Evolutionary conservation across 2,797 vertebrate species (phyloP).

Genomic region (Sylvia borin): DNA sequence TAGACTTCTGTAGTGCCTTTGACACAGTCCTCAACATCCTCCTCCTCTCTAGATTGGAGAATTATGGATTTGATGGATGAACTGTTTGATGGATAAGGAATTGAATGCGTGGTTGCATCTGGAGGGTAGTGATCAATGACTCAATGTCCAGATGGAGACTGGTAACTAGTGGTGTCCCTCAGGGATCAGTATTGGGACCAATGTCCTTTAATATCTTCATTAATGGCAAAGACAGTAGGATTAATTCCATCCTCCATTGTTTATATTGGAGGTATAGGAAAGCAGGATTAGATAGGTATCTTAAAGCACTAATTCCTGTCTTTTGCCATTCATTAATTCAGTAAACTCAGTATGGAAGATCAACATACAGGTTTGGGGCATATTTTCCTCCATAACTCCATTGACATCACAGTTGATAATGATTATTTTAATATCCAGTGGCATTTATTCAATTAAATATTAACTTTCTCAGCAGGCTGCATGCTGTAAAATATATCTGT

Average conservation of each 20-base stretch:
- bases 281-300: neutral
- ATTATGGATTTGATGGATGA: neutral
- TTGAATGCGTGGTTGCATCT: neutral
- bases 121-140: neutral
- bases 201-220: neutral
- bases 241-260: accelerated
- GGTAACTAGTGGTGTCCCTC: neutral
- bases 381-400: neutral
- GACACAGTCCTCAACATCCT: too few relatives aligned
- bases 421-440: neutral
- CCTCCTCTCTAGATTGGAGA: neutral
- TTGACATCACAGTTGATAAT: neutral
- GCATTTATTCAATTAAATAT: neutral
- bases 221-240: neutral
- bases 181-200: accelerated
- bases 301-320: neutral
- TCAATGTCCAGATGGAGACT: neutral
- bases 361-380: neutral
- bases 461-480: neutral
- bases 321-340: neutral
- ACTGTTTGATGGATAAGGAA: neutral
- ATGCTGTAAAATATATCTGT: neutral
- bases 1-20: neutral
- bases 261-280: neutral
- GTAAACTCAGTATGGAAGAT: neutral